phyloP scores from a whole-genome alignment of 2,888 invertebrate species.

The Lithophane socia region DNA sequence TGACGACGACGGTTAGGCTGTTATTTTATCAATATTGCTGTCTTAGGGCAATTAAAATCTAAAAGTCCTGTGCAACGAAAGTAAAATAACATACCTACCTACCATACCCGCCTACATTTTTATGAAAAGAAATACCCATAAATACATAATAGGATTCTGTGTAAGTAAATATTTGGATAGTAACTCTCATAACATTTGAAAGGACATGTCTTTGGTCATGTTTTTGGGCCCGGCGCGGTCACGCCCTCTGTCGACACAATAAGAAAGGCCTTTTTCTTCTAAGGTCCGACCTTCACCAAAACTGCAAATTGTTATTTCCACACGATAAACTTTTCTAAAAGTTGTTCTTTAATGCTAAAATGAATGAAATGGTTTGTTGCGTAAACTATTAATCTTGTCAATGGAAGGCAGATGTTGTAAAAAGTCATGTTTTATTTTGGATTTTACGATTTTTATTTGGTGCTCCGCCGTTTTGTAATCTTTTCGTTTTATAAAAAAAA shows the following conservation, averaged over 20 bases:
- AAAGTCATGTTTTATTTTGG: conserved; percentile 73
- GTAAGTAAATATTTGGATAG: conserved; percentile 89
- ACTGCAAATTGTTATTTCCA: conserved; percentile 89
- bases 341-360: conserved; percentile 73
- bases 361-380: conserved; percentile 74
- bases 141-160: conserved; percentile 76
- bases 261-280: conserved; percentile 60
- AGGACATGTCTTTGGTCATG: conserved; percentile 68
- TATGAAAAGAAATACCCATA: conserved; percentile 57
- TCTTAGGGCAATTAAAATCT: too few species aligned
- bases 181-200: conserved; percentile 83
- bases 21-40: conserved; percentile 10
- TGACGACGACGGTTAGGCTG: too few species aligned
- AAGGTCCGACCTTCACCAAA: conserved; percentile 73
- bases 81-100: conserved; percentile 26
- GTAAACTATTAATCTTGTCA: conserved; percentile 85
- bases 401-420: conserved; percentile 79
- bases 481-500: not conserved
- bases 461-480: conserved; percentile 42
- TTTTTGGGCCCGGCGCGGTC: conserved; percentile 79
- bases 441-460: conserved; percentile 62
- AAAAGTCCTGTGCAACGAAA: conserved; percentile 37
- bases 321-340: conserved; percentile 86
- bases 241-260: conserved; percentile 86
- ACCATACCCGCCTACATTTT: conserved; percentile 58